Evolutionary conservation across 2,113 vertebrate species (phyloP).

Genomic region (Tonatia bakeri): DNA sequence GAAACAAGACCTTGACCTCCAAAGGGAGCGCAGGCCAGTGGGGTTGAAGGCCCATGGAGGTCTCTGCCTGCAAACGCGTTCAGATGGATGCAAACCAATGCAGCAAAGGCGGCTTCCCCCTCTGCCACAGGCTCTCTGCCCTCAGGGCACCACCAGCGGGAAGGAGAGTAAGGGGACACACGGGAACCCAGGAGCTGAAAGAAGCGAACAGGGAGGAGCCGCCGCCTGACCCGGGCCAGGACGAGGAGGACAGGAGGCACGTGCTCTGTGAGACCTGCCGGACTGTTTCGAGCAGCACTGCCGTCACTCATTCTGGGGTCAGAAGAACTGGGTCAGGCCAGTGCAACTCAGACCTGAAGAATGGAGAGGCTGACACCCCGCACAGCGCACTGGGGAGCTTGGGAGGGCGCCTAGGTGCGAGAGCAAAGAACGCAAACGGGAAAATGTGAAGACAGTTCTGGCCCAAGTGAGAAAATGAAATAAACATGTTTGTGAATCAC

Average conservation of each 20-base stretch:
- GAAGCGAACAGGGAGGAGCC: background rate
- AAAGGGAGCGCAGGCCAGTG: background rate
- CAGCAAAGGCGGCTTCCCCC: background rate
- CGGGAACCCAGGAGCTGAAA: accelerated
- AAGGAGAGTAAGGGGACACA: background rate
- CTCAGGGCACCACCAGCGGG: background rate
- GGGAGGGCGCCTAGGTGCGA: accelerated
- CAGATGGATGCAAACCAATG: background rate
- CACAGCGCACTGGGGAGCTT: background rate
- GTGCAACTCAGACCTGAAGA: accelerated
- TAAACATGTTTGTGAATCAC: accelerated
- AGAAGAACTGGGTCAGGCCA: background rate
- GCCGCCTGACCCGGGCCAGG: background rate
- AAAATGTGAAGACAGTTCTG: background rate
- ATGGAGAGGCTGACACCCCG: background rate
- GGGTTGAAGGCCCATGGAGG: accelerated
- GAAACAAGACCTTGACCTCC: accelerated
- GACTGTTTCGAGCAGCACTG: accelerated
- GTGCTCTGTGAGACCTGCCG: background rate
- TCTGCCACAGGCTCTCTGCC: background rate
- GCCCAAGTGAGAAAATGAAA: too few relatives aligned
- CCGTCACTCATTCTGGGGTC: accelerated
- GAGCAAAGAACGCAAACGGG: accelerated
- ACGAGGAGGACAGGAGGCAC: accelerated
- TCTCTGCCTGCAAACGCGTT: background rate